Percentiles rank a stretch among this genome's conserved stretches.
Evolutionary conservation across 2,113 vertebrate genomes (phyloP).

Genomic region (Athene cunicularia): DNA sequence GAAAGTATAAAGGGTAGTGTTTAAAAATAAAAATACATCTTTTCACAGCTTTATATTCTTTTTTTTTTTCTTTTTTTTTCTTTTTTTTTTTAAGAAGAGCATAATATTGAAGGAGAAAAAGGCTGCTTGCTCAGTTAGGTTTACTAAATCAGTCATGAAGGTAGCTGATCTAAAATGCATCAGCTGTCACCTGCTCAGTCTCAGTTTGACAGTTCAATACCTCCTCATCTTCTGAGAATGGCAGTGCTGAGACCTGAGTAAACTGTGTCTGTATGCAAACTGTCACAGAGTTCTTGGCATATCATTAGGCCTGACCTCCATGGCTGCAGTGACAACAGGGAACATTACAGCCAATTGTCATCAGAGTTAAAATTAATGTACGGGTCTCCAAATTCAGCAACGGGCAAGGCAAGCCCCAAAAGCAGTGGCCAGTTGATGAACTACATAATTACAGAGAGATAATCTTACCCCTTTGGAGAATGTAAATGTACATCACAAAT

Average conservation of each 20-base stretch:
- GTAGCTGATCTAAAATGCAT: constrained; percentile 70
- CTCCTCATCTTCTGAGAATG: constrained; percentile 69
- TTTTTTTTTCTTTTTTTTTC: neutral
- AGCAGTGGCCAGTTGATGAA: constrained; percentile 45
- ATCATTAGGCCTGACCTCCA: constrained; percentile 70
- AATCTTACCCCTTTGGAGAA: constrained; percentile 16
- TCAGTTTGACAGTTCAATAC: constrained; percentile 73
- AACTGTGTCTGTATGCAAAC: constrained; percentile 68
- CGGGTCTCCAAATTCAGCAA: neutral
- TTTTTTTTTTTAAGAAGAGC: neutral
- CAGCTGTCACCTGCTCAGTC: constrained; percentile 70
- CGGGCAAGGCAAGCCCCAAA: neutral
- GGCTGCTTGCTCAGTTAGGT: constrained; percentile 1
- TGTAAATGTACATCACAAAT: neutral
- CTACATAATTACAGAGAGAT: constrained; percentile 35
- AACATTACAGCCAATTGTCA: constrained; percentile 50
- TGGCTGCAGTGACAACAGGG: constrained; percentile 42
- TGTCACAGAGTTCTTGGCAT: constrained; percentile 72
- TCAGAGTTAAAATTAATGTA: constrained; percentile 47
- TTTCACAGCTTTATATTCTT: neutral
- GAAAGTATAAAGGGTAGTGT: neutral
- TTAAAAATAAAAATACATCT: constrained; percentile 8
- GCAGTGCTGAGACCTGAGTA: constrained; percentile 69
- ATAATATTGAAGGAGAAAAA: neutral
- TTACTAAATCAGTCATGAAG: constrained; percentile 69